phyloP scores from a whole-genome alignment of 2,113 vertebrate species.

The Otus sunia region DNA sequence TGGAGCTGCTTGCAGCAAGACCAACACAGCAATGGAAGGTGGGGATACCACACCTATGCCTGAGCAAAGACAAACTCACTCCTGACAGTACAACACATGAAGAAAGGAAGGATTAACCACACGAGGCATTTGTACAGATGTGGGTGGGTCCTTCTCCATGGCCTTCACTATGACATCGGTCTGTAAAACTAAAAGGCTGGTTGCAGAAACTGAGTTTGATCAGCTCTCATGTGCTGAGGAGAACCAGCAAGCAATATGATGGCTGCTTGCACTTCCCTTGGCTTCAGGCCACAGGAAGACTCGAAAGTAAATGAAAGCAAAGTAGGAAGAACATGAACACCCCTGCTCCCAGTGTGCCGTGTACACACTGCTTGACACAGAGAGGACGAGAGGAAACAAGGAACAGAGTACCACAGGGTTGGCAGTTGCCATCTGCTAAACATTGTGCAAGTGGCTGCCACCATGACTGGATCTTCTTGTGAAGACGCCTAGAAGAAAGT shows the following conservation, averaged over 20 bases:
- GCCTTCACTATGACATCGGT: neutral
- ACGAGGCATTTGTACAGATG: neutral
- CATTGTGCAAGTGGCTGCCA: neutral
- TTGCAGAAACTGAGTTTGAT: neutral
- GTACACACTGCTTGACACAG: neutral
- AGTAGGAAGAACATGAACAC: neutral
- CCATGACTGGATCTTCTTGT: neutral
- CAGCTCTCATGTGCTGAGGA: neutral
- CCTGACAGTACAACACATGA: rapidly evolving
- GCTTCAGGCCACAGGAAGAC: neutral
- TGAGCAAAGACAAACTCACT: neutral
- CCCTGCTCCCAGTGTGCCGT: neutral
- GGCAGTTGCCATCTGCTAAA: neutral
- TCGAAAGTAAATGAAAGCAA: neutral
- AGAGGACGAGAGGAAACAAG: neutral
- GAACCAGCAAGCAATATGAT: neutral
- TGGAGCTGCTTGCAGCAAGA: neutral
- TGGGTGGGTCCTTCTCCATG: neutral
- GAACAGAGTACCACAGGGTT: neutral
- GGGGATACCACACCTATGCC: neutral
- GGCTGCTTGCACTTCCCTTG: neutral
- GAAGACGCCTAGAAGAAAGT: neutral
- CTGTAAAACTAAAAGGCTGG: neutral
- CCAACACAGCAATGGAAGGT: neutral
- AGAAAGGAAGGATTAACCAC: neutral